Base-by-base conservation (phyloP, 2,888 invertebrate genomes). In the Chouioia cunea region DNA sequence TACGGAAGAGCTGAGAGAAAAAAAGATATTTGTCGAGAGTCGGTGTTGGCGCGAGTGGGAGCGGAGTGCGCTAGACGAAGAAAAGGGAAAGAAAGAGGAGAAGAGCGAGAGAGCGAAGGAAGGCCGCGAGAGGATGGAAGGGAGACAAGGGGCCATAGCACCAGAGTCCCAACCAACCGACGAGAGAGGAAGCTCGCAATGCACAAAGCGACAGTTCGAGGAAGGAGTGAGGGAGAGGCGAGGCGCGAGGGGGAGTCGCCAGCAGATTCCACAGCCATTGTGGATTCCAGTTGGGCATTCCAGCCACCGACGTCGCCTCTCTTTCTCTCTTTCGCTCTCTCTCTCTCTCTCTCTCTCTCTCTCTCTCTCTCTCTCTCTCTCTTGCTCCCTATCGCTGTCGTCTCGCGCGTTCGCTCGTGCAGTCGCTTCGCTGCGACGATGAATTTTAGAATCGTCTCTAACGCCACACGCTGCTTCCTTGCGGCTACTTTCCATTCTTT, bases 231-330 rank as follows among this genome's bases (percentile, higher is more conserved):
- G 50, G 20, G 48, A 20, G 36, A 58, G 54, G 36, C 44, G 43
- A 44, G 62, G 53, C 23, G 64, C 22, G 64, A 64, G 23, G 16
- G 59, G 57, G 46, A 20, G 47, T 12, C 22, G 44, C n/a, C 20
- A 23, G 14, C 44, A 65, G 58, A 59, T 63, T 59, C 63, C 59
- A 73, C 68, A 65, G 70, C 74, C 72, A 74, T 75, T 68, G 71
- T 58, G 47, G 58, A 74, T 69, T 68, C 68, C 57, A 63, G 65
- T 68, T 62, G 50, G 44, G 27, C 50, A 54, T 65, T 65, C 54
- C 63, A 56, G 20, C 52, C 54, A n/a, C 20, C 47, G 22, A 36
- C 16, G 36, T 20, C 47, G 46, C 23, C 56, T 57, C 64, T 27
- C 22, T 54, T 20, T n/a, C 20, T 22, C 44, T 62, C 48, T 63